Percentiles rank a stretch among this genome's conserved stretches.
These are phyloP conservation scores for Eulithis testata DNA, from an alignment of 2,888 invertebrate genomes.

Conservation along the genomic window DNA sequence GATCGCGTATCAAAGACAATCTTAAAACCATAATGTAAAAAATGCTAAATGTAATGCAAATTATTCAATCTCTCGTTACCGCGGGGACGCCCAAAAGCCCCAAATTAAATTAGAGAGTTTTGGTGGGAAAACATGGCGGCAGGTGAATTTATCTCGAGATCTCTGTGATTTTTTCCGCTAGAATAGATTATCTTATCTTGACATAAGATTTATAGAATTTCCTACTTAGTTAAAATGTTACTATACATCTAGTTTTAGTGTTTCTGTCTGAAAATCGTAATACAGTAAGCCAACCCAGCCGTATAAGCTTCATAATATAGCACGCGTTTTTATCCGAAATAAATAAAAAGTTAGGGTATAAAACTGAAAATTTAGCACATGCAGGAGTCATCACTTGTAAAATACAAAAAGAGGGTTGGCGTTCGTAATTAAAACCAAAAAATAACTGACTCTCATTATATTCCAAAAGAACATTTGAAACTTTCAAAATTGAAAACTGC, in stretches of 20 bases:
- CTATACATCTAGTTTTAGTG: not conserved
- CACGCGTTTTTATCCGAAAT: too few species aligned
- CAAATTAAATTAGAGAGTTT: constrained; percentile 33
- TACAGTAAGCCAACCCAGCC: too few species aligned
- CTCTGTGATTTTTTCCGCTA: constrained; percentile 23
- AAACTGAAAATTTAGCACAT: too few species aligned
- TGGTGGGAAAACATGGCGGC: constrained; percentile 26
- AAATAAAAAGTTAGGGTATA: too few species aligned
- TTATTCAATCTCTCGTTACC: constrained; percentile 32
- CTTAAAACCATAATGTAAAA: constrained; percentile 17
- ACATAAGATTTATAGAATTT: not conserved
- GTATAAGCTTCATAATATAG: too few species aligned
- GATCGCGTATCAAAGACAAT: constrained; percentile 20
- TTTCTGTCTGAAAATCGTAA: too few species aligned
- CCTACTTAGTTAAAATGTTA: not conserved
- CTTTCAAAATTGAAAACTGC: constrained; percentile 16
- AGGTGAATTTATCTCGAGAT: constrained; percentile 30
- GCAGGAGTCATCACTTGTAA: too few species aligned
- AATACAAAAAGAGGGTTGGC: too few species aligned
- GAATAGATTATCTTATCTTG: constrained; percentile 5
- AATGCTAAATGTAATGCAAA: constrained; percentile 30
- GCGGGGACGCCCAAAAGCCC: constrained; percentile 22
- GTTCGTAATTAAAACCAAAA: too few species aligned
- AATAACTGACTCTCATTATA: not conserved
- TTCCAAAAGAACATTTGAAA: not conserved